These are phyloP conservation scores for Stegostoma tigrinum DNA, from an alignment of 2,113 vertebrate species.

Conservation along the genomic window DNA sequence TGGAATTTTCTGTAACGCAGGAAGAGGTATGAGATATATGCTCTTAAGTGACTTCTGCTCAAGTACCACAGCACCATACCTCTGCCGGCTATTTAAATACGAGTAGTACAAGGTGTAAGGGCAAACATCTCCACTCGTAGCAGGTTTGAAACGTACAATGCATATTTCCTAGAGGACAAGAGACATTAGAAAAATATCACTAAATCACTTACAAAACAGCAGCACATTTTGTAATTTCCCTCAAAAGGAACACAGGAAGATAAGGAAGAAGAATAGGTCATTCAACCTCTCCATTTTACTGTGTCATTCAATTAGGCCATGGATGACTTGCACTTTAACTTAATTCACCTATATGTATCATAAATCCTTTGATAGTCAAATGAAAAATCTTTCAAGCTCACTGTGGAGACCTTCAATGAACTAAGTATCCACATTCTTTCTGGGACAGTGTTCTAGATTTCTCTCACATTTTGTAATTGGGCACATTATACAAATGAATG, in stretches of 20 bases:
- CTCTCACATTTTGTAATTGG: background rate
- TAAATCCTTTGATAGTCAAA: background rate
- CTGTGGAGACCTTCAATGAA: background rate
- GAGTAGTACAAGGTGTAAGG: slow-evolving; percentile 49
- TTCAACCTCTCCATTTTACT: background rate
- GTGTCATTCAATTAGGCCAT: background rate
- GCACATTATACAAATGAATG: background rate
- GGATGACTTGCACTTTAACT: background rate
- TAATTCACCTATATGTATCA: background rate
- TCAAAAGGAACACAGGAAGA: background rate
- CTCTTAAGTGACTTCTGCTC: background rate
- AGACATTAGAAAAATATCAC: background rate
- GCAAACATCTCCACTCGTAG: slow-evolving; percentile 39
- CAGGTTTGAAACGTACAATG: slow-evolving; percentile 46
- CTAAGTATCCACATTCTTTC: background rate
- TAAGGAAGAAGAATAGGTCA: background rate
- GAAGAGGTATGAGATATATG: slow-evolving; percentile 50
- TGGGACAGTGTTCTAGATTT: background rate
- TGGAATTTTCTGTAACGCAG: slow-evolving; percentile 53
- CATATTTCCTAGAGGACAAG: slow-evolving; percentile 45
- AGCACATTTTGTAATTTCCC: background rate
- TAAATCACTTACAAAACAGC: background rate
- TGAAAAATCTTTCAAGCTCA: background rate
- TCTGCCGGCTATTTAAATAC: slow-evolving; percentile 52
- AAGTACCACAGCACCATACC: slow-evolving; percentile 42